Conservation (phyloP, 2,113 vertebrate genomes). For the Triplophysa dalaica region DNA sequence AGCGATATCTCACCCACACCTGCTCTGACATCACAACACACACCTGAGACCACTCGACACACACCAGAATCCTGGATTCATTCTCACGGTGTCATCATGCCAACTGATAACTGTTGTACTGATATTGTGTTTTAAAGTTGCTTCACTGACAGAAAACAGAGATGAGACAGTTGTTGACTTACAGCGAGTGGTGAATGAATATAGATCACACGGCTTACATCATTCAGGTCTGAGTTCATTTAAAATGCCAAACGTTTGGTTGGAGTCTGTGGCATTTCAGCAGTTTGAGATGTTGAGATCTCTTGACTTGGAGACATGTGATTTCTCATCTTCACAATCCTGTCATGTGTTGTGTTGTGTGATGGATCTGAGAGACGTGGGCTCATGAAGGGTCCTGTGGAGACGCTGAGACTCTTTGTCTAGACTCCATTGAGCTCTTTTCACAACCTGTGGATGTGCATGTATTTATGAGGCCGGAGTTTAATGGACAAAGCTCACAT, state of each 20-base stretch:
- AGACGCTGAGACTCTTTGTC: conserved; percentile 39
- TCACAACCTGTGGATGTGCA: conserved; percentile 66
- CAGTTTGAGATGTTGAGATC: no score
- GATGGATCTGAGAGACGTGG: background rate
- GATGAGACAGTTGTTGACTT: background rate
- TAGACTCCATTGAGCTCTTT: conserved; percentile 59
- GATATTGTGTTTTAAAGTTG: background rate
- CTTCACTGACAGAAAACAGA: background rate
- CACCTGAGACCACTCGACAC: conserved; percentile 1
- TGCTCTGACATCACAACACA: conserved; percentile 52
- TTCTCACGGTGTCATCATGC: background rate
- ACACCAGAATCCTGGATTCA: conserved; percentile 3
- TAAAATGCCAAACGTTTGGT: no score
- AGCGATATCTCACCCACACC: conserved; percentile 45
- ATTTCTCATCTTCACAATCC: no score
- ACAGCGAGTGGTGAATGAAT: background rate
- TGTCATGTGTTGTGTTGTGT: no score
- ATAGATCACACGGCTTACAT: no score
- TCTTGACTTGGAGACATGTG: no score
- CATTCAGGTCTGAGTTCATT: no score
- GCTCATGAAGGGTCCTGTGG: background rate
- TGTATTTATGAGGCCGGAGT: conserved; percentile 68
- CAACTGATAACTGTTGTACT: no score
- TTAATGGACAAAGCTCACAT: conserved; percentile 65
- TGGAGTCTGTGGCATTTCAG: no score